Conservation (phyloP, 2,888 invertebrate genomes). For the Drosophila kuntzei region DNA sequence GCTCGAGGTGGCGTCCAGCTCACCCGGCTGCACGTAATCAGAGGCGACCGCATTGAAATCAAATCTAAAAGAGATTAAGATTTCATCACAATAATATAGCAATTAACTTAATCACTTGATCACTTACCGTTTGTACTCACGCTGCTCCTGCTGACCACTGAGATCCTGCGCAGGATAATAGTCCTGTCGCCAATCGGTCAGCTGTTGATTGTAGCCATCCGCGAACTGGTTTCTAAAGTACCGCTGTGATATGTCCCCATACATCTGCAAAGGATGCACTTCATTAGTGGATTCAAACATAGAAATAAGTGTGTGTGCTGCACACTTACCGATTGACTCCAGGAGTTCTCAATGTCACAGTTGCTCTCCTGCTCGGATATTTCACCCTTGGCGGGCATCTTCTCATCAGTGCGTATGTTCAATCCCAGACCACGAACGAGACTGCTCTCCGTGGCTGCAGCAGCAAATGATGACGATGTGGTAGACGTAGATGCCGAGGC, state of each 20-base stretch:
- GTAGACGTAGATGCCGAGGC: conserved; percentile 73
- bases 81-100: background rate
- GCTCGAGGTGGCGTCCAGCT: conserved; percentile 47
- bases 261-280: conserved; percentile 68
- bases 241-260: conserved; percentile 84
- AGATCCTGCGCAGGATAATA: conserved; percentile 83
- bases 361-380: conserved; percentile 95
- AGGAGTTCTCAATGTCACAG: conserved; percentile 91
- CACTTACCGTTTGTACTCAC: conserved; percentile 75
- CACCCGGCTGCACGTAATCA: conserved; percentile 48
- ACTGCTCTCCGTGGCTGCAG: conserved; percentile 84
- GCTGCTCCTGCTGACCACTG: conserved; percentile 66
- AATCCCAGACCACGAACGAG: conserved; percentile 86
- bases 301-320: background rate
- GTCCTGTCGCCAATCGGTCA: conserved; percentile 83
- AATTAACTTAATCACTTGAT: background rate
- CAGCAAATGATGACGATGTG: conserved; percentile 81
- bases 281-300: background rate
- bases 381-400: conserved; percentile 95
- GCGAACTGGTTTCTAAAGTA: conserved; percentile 80
- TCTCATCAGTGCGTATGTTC: conserved; percentile 93
- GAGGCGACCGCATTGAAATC: conserved; percentile 63
- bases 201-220: conserved; percentile 73
- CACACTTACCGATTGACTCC: conserved; percentile 88
- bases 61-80: conserved; percentile 40